Base-by-base conservation (phyloP, 1,140 invertebrate species). In the Uloborus diversus region DNA sequence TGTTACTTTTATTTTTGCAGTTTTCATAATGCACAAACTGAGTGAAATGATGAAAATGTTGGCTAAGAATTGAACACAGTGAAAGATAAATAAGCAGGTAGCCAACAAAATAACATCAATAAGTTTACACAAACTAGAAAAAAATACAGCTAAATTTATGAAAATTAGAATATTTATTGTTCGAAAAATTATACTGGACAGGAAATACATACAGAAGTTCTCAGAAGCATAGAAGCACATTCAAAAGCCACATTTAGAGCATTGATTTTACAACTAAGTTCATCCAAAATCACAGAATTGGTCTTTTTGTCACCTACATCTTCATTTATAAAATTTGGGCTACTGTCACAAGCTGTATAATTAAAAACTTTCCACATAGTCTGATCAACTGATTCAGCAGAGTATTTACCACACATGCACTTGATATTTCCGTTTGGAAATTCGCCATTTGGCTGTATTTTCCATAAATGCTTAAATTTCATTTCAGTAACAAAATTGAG, bases 261-360 rank as follows among this genome's bases (percentile, higher is more conserved):
- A 32, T 49, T 66, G 1, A 32, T 49, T 51, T 79, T 79, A 9
- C 51, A 23, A 25, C 27, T 59, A 2, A 68, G n/a, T 35, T 79
- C 75, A 68, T 79, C 75, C 42, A 79, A 30, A 30, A 79, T 32
- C 4, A 79, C 7, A 9, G 27, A 57, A 17, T 70, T 35, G 11
- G 7, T 53, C 49, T n/a, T 7, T 53, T 53, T 53, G n/a, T 53
- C 49, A n/a, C 9, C n/a, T 1, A 20, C 17, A 9, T 53, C 23
- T 53, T 20, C 49, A 1, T 53, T n/a, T 14, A 20, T 20, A 14
- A 20, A 7, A 53, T 20, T 7, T 53, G 5, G 23, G 11, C 49
- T 7, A 53, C 4, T n/a, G 13, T 3, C 23, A 4, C 37, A 42
- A 7, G 7, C 17, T 42, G 37, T 42, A 9, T 42, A 9, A 53